phyloP scores from a whole-genome alignment of 2,113 vertebrate genomes.

The Barnardius zonarius region DNA sequence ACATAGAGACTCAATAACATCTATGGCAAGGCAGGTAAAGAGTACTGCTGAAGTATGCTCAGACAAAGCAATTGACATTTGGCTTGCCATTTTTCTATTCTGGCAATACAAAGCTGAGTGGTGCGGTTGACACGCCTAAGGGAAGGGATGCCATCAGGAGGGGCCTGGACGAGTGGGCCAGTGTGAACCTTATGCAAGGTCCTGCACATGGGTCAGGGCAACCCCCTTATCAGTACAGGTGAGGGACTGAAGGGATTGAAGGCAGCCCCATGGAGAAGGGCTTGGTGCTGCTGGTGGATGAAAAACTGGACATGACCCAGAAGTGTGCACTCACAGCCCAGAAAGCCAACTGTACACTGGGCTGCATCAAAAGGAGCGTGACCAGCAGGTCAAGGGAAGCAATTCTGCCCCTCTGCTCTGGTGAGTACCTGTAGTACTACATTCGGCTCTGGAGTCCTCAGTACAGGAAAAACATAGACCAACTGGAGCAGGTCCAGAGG shows the following conservation, averaged over 20 bases:
- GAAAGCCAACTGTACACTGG: neutral
- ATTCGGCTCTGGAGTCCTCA: neutral
- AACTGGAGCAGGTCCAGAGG: neutral
- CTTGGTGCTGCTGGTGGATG: neutral
- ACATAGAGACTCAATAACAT: neutral
- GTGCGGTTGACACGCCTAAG: neutral
- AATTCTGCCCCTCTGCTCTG: neutral
- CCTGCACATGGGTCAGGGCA: neutral
- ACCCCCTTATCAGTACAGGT: neutral
- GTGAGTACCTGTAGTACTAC: neutral
- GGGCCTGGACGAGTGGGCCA: neutral
- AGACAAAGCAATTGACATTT: neutral
- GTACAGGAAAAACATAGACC: rapidly evolving
- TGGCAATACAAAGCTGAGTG: neutral
- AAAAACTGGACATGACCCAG: neutral
- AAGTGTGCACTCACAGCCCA: neutral
- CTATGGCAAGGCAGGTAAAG: neutral
- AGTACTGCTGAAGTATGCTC: neutral
- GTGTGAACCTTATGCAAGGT: neutral
- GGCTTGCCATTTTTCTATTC: neutral
- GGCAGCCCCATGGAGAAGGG: neutral
- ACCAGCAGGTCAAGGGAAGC: neutral
- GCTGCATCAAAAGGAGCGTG: neutral
- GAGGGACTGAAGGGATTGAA: neutral
- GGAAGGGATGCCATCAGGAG: neutral